Conservation (phyloP, 2,113 vertebrate genomes). For the Dendropsophus ebraccatus region DNA sequence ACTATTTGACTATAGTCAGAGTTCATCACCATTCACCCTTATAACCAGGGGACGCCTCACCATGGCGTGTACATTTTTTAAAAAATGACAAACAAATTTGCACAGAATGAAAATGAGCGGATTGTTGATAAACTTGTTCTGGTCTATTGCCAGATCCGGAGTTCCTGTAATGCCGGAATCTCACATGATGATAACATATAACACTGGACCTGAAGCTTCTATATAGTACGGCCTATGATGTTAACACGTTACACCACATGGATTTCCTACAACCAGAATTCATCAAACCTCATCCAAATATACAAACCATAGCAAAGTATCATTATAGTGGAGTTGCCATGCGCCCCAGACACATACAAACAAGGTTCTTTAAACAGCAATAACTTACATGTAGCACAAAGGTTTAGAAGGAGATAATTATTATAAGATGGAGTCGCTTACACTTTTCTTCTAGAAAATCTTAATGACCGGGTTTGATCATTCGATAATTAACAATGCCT, state of each 20-base stretch:
- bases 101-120: background rate
- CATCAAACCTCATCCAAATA: slow-evolving; percentile 44
- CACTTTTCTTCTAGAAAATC: slow-evolving; percentile 9
- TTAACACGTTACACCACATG: background rate
- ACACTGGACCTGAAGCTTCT: background rate
- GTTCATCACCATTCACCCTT: background rate
- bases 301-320: slow-evolving; percentile 44
- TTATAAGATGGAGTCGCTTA: slow-evolving; percentile 31
- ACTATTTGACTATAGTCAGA: background rate
- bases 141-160: background rate
- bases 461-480: slow-evolving; percentile 23
- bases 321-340: slow-evolving; percentile 27
- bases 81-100: background rate
- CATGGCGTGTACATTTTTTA: background rate
- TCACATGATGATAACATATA: slow-evolving; percentile 23
- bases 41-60: background rate
- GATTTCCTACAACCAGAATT: slow-evolving; percentile 11
- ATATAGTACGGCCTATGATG: background rate
- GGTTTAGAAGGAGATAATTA: slow-evolving; percentile 45
- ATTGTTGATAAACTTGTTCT: background rate
- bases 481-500: background rate
- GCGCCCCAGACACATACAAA: slow-evolving; percentile 32
- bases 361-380: slow-evolving; percentile 24
- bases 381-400: slow-evolving; percentile 49
- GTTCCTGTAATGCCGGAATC: background rate